Percentiles rank a stretch among this genome's conserved stretches.
Conservation (phyloP, 1,140 invertebrate genomes). For the Bombus affinis region DNA sequence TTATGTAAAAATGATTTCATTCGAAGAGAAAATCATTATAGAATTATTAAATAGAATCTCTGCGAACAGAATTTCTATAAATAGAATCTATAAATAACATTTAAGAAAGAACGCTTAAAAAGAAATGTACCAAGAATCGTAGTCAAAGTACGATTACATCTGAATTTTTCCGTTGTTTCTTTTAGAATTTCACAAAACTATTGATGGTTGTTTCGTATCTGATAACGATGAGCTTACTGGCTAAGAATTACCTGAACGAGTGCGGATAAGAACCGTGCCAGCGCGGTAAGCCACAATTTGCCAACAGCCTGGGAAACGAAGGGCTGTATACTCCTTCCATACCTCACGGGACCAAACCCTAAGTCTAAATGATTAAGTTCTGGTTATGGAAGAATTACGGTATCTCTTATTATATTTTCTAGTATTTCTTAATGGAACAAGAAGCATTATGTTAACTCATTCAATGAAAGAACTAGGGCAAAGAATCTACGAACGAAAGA, state of each 20-base stretch:
- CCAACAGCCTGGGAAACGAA: constrained; percentile 59
- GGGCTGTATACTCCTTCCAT: constrained; percentile 40
- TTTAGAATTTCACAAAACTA: background rate
- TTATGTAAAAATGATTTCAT: background rate
- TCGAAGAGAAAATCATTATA: background rate
- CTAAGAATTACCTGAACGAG: constrained; percentile 62
- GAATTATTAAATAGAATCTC: background rate
- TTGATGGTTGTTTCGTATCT: constrained; percentile 47
- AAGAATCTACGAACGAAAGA: no score
- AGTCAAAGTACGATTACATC: background rate
- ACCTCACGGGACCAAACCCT: constrained; percentile 30
- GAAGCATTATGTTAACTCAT: no score
- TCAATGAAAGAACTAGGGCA: no score
- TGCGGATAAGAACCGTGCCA: constrained; percentile 63
- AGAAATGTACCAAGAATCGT: background rate
- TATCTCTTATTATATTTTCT: background rate
- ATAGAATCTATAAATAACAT: background rate
- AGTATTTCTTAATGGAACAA: background rate
- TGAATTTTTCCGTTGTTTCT: constrained; percentile 34
- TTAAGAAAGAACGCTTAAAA: constrained; percentile 1
- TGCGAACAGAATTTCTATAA: no score
- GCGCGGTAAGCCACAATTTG: constrained; percentile 64
- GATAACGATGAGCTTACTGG: constrained; percentile 50
- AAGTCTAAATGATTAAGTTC: constrained; percentile 51
- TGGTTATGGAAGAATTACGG: background rate